Conservation (phyloP, 2,797 vertebrate genomes). For the Antennarius maculatus region DNA sequence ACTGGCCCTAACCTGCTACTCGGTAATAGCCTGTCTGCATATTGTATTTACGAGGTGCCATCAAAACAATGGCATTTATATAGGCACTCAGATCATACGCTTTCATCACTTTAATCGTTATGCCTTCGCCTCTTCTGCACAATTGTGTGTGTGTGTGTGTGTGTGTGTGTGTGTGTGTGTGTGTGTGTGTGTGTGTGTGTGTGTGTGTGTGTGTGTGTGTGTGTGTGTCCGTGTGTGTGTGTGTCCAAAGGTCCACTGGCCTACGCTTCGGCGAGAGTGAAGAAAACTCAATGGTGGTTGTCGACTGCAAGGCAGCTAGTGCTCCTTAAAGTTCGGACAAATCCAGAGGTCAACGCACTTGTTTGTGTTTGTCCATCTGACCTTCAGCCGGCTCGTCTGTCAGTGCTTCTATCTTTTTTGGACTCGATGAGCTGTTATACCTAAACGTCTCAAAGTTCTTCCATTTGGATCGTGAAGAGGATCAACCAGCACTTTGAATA, state of each 20-base stretch:
- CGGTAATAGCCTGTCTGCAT: conserved; percentile 69
- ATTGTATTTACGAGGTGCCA: conserved; percentile 67
- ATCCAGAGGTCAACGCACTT: conserved; percentile 45
- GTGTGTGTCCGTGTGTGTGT: conserved; percentile 11
- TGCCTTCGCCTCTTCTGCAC: conserved; percentile 27
- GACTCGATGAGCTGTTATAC: neutral
- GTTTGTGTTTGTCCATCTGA: conserved; percentile 35
- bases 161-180: conserved; percentile 11
- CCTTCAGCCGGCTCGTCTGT: conserved; percentile 46
- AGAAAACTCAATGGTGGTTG: conserved; percentile 39
- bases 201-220: conserved; percentile 26
- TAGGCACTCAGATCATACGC: conserved; percentile 52
- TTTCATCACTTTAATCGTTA: conserved; percentile 62
- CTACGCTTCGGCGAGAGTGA: conserved; percentile 25
- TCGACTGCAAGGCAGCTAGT: conserved; percentile 29
- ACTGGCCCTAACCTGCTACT: conserved; percentile 44
- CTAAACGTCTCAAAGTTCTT: conserved; percentile 7
- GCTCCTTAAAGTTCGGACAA: conserved; percentile 66
- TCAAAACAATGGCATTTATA: conserved; percentile 74
- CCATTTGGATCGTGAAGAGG: conserved; percentile 5
- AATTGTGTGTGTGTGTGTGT: conserved; percentile 21
- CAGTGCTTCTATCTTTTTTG: conserved; percentile 12
- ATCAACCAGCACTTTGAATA: neutral
- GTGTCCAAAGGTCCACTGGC: conserved; percentile 35
- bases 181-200: conserved; percentile 15